Percentiles rank a stretch among this genome's conserved stretches.
Evolutionary conservation across 1,140 invertebrate species (phyloP).

Genomic region (Phortica variegata): DNA sequence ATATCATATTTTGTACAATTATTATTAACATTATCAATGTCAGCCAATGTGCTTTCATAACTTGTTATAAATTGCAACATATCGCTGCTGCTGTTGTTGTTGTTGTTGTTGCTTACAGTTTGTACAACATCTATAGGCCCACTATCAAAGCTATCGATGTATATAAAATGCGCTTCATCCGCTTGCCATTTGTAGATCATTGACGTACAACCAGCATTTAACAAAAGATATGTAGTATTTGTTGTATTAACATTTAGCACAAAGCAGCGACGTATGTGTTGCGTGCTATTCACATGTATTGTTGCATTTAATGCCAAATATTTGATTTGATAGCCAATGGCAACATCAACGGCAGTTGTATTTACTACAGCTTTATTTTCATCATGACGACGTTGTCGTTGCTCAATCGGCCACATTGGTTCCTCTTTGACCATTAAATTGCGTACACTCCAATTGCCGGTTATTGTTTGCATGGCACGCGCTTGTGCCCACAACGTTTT

Average conservation of each 20-base stretch:
- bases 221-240: slow-evolving; percentile 24
- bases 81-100: slow-evolving; percentile 2
- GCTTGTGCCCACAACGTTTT: slow-evolving; percentile 27
- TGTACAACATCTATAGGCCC: slow-evolving; percentile 35
- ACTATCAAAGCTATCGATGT: slow-evolving; percentile 21
- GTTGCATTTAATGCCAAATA: slow-evolving; percentile 3
- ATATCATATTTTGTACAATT: no score
- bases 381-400: no score
- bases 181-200: slow-evolving; percentile 27
- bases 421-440: slow-evolving; percentile 28
- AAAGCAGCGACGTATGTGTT: slow-evolving; percentile 31
- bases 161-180: no score
- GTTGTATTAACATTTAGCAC: slow-evolving; percentile 10
- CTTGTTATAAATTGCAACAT: slow-evolving; percentile 40
- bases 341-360: no score
- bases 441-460: slow-evolving; percentile 42
- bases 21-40: no score
- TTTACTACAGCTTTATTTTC: no score
- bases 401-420: background rate
- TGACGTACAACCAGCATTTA: slow-evolving; percentile 37
- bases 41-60: slow-evolving; percentile 14
- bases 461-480: slow-evolving; percentile 24
- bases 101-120: slow-evolving; percentile 2
- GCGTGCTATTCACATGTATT: slow-evolving; percentile 9
- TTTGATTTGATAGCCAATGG: no score